phyloP scores from a whole-genome alignment of 2,797 vertebrate species.

The Sebastes vulpes region DNA sequence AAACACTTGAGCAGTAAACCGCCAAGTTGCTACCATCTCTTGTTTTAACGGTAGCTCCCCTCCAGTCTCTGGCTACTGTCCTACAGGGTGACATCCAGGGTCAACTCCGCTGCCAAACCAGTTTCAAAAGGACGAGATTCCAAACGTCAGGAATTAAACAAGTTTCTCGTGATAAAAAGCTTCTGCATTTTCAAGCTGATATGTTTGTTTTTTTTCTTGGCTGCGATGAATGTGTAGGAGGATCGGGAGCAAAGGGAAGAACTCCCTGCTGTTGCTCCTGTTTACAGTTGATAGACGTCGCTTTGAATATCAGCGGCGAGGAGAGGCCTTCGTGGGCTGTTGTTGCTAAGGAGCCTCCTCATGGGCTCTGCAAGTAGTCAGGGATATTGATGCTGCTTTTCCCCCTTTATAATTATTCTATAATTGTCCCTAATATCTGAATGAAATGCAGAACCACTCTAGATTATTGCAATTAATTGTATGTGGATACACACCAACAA shows the following conservation, averaged over 20 bases:
- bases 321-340: neutral
- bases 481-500: neutral
- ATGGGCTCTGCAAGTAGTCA: neutral
- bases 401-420: conserved; percentile 1
- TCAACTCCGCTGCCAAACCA: conserved; percentile 12
- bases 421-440: conserved; percentile 4
- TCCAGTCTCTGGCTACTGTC: conserved; percentile 27
- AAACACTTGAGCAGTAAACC: conserved; percentile 6
- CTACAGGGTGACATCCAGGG: conserved; percentile 6
- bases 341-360: conserved; percentile 1
- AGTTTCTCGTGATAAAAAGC: conserved; percentile 22
- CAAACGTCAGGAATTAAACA: conserved; percentile 33
- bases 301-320: conserved; percentile 15
- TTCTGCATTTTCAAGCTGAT: conserved; percentile 25
- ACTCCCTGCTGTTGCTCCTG: conserved; percentile 42
- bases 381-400: conserved; percentile 12
- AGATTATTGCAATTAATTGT: neutral
- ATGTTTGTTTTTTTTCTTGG: conserved; percentile 30
- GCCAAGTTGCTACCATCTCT: conserved; percentile 24
- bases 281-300: conserved; percentile 48
- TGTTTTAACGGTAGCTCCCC: neutral
- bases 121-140: conserved; percentile 24
- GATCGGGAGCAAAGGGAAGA: conserved; percentile 18
- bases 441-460: neutral
- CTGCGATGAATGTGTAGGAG: conserved; percentile 38